Evolutionary conservation across 2,888 invertebrate species (phyloP).

Genomic region (Cotesia congregata): DNA sequence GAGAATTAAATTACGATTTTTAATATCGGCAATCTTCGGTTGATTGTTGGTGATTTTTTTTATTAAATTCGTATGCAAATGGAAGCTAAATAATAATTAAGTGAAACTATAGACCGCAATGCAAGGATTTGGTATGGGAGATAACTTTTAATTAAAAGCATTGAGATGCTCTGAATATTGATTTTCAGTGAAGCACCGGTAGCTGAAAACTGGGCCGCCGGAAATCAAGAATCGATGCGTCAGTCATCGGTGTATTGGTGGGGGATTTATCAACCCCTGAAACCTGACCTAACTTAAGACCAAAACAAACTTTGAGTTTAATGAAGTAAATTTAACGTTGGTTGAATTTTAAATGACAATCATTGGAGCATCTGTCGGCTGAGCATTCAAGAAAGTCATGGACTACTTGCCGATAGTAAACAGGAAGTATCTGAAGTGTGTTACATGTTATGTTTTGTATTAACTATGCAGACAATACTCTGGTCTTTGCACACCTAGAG

Average conservation of each 20-base stretch:
- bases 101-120: no score
- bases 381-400: background rate
- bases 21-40: no score
- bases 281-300: conserved; percentile 44
- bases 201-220: conserved; percentile 44
- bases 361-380: background rate
- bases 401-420: background rate
- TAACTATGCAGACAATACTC: background rate
- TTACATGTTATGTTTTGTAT: background rate
- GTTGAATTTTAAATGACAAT: background rate
- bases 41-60: background rate
- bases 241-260: conserved; percentile 41
- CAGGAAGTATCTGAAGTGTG: background rate
- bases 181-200: conserved; percentile 5
- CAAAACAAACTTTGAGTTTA: no score
- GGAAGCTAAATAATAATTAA: no score
- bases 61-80: background rate
- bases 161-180: background rate
- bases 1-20: background rate
- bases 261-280: conserved; percentile 42
- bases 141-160: no score
- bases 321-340: no score
- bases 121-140: no score
- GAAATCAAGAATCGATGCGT: conserved; percentile 51
- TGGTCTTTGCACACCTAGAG: background rate